A percentile compares a stretch with the other conserved stretches of the same genome.
Conservation (phyloP, 2,113 vertebrate species). For the Crypturellus undulatus region DNA sequence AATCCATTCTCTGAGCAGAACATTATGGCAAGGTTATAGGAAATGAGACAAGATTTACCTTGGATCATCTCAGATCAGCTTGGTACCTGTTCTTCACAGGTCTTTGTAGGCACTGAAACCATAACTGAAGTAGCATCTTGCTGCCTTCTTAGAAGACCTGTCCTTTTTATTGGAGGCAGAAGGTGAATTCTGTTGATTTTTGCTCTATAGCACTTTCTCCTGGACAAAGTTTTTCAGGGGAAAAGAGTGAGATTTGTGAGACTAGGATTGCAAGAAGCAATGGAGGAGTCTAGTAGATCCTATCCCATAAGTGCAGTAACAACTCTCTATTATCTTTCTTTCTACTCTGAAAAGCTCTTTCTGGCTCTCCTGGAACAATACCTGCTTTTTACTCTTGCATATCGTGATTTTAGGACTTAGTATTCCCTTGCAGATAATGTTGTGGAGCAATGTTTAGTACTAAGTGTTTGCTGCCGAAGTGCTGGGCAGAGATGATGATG, state of each 20-base stretch:
- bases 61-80: neutral
- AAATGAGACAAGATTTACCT: neutral
- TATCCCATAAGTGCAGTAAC: neutral
- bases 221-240: neutral
- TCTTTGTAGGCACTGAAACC: neutral
- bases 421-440: rapidly evolving
- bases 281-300: neutral
- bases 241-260: neutral
- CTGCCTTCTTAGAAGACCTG: neutral
- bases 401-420: neutral
- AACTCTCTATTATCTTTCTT: neutral
- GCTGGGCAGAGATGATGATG: neutral
- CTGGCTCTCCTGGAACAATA: neutral
- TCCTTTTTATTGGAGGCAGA: neutral
- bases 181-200: neutral
- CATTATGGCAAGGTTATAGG: neutral
- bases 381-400: rapidly evolving
- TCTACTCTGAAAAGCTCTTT: neutral
- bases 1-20: neutral
- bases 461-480: neutral
- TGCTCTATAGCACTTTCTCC: neutral
- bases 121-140: neutral
- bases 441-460: neutral
- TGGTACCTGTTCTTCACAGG: neutral
- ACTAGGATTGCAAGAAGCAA: neutral